Conservation (phyloP, 2,113 vertebrate species). For the Phrynocephalus versicolor region DNA sequence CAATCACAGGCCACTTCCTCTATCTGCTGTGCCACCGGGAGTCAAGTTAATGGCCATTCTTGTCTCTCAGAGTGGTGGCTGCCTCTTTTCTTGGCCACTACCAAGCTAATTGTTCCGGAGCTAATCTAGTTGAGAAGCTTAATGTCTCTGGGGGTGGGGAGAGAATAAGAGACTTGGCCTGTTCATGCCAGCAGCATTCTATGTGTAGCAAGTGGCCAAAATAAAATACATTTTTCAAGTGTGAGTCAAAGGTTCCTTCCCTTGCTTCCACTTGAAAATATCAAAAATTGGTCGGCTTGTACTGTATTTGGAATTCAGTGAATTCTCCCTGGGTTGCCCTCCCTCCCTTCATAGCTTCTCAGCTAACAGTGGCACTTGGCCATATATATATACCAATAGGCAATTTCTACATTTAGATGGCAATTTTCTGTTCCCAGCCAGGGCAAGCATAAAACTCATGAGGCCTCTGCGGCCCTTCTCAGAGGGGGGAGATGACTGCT, state of each 20-base stretch:
- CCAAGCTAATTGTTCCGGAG: not conserved
- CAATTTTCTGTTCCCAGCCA: not conserved
- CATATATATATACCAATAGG: not conserved
- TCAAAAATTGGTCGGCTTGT: not conserved
- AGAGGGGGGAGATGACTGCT: not conserved
- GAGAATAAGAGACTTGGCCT: not conserved
- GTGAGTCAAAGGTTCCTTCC: not conserved
- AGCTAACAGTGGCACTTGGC: not conserved
- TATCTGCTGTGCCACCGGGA: not conserved
- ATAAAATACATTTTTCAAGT: not conserved
- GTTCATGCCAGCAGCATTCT: not conserved
- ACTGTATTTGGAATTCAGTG: not conserved
- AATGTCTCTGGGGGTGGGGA: not conserved
- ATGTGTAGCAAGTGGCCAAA: not conserved
- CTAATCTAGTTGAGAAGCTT: constrained; percentile 23
- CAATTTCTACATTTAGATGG: not conserved
- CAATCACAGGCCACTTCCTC: not conserved
- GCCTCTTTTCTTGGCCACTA: not conserved
- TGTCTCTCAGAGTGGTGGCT: not conserved
- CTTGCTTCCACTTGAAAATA: not conserved
- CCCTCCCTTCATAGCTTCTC: not conserved
- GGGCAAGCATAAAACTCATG: not conserved
- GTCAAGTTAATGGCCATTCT: not conserved
- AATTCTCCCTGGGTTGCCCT: not conserved
- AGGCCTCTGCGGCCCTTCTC: not conserved